A percentile compares a stretch with the other conserved stretches of the same genome.
These are phyloP conservation scores for Perca schrenkii DNA, from an alignment of 2,113 vertebrate genomes.

Conservation along the genomic window DNA sequence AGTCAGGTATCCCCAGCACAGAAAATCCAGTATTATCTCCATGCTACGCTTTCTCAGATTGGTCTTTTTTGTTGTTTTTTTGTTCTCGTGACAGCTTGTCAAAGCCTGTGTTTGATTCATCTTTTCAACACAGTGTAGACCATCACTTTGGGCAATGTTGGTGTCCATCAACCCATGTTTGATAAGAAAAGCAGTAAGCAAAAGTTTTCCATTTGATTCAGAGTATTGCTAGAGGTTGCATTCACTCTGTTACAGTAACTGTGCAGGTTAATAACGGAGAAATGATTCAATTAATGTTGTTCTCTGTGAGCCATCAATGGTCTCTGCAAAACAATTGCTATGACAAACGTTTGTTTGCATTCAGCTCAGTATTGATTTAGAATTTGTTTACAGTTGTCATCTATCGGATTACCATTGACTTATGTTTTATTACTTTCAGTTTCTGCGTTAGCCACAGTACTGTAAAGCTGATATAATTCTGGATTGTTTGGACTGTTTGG, in stretches of 20 bases:
- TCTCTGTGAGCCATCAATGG: background rate
- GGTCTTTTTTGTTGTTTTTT: background rate
- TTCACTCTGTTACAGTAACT: conserved; percentile 15
- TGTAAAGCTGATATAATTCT: background rate
- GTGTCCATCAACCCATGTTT: conserved; percentile 4
- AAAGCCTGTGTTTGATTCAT: conserved; percentile 27
- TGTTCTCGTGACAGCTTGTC: conserved; percentile 27
- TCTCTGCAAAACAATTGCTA: conserved; percentile 23
- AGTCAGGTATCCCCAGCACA: conserved; percentile 28
- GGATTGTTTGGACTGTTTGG: background rate
- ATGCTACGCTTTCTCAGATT: background rate
- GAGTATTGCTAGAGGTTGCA: conserved; percentile 18
- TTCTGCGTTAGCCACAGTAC: background rate
- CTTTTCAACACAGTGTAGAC: conserved; percentile 11
- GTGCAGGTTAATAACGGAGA: conserved; percentile 8
- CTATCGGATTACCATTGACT: background rate
- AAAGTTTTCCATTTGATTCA: conserved; percentile 7
- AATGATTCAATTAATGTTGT: conserved; percentile 14
- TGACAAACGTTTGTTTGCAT: background rate
- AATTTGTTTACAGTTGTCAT: conserved; percentile 15
- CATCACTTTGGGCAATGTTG: conserved; percentile 26
- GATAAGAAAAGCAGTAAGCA: conserved; percentile 4
- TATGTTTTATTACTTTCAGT: conserved; percentile 2
- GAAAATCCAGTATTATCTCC: conserved; percentile 25
- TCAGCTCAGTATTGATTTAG: conserved; percentile 37